Percentiles rank a stretch among this genome's conserved stretches.
Conservation (phyloP, 2,797 vertebrate genomes). For the Avahi laniger region DNA sequence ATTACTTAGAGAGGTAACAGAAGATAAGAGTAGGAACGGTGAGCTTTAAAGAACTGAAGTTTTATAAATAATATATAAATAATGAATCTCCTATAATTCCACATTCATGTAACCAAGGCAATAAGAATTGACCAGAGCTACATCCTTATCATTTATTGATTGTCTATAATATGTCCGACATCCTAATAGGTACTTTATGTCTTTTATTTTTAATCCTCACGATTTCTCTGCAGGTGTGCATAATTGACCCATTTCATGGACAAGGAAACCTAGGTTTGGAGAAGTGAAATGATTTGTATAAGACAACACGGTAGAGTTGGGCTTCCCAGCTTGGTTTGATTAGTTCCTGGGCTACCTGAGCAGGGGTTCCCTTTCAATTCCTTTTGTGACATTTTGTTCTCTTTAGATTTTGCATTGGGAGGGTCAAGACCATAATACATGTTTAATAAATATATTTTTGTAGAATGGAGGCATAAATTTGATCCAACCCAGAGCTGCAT, state of each 20-base stretch:
- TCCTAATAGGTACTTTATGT: not conserved
- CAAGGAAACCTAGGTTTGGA: not conserved
- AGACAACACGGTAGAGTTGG: not conserved
- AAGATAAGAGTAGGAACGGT: not conserved
- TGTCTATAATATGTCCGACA: not conserved
- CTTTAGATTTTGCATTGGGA: not conserved
- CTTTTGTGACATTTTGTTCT: not conserved
- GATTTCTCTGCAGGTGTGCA: not conserved
- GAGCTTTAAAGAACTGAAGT: not conserved
- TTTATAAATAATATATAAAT: not conserved
- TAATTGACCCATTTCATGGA: not conserved
- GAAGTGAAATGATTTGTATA: not conserved
- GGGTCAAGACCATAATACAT: not conserved
- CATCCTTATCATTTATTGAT: not conserved
- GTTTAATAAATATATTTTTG: slow-evolving; percentile 7
- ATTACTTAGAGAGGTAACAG: not conserved
- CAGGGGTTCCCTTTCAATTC: not conserved
- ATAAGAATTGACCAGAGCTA: not conserved
- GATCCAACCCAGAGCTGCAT: not conserved
- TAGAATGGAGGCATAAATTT: not conserved
- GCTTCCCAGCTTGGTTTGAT: not conserved
- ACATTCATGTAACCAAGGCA: not conserved
- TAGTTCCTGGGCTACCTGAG: not conserved
- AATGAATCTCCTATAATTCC: not conserved
- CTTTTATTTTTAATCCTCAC: not conserved